These are phyloP conservation scores for Catharus fuscescens DNA, from an alignment of 2,113 vertebrate genomes.

Conservation along the genomic window DNA sequence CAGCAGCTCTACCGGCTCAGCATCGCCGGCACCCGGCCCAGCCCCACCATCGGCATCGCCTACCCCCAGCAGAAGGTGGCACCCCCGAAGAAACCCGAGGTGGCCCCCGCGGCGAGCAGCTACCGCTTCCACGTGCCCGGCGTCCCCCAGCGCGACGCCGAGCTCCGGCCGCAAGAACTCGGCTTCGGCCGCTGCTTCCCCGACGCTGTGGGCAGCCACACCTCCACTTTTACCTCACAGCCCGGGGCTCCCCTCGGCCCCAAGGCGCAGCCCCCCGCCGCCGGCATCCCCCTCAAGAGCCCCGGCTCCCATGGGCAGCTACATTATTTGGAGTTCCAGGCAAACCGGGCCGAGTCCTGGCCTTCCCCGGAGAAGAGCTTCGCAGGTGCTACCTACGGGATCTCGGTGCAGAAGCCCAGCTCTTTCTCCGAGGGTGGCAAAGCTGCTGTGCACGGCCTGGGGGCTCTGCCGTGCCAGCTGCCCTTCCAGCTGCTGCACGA, in stretches of 20 bases:
- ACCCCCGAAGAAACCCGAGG: constrained; percentile 83
- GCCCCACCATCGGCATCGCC: constrained; percentile 86
- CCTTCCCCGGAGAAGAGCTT: constrained; percentile 85
- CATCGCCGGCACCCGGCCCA: constrained; percentile 79
- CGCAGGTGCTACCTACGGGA: constrained; percentile 82
- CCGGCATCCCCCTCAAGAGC: constrained; percentile 69
- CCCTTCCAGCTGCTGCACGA: constrained; percentile 83
- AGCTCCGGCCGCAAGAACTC: constrained; percentile 82
- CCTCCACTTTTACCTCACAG: constrained; percentile 88
- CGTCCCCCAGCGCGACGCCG: constrained; percentile 79
- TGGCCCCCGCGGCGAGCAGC: constrained; percentile 73
- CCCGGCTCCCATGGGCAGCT: constrained; percentile 75
- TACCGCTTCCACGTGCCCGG: constrained; percentile 83
- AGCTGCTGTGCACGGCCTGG: constrained; percentile 61
- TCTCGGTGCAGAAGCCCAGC: constrained; percentile 78
- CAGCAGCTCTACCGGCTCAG: constrained; percentile 88
- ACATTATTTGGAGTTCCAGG: constrained; percentile 84
- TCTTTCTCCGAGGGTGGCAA: constrained; percentile 80
- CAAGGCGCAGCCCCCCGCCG: constrained; percentile 64
- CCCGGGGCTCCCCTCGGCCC: constrained; percentile 52
- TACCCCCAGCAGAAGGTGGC: constrained; percentile 86
- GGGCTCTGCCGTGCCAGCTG: constrained; percentile 78
- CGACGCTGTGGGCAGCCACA: constrained; percentile 80
- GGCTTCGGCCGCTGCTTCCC: constrained; percentile 82
- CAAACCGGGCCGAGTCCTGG: constrained; percentile 80